Conservation (phyloP, 2,888 invertebrate species). For the Tenthredo notha region DNA sequence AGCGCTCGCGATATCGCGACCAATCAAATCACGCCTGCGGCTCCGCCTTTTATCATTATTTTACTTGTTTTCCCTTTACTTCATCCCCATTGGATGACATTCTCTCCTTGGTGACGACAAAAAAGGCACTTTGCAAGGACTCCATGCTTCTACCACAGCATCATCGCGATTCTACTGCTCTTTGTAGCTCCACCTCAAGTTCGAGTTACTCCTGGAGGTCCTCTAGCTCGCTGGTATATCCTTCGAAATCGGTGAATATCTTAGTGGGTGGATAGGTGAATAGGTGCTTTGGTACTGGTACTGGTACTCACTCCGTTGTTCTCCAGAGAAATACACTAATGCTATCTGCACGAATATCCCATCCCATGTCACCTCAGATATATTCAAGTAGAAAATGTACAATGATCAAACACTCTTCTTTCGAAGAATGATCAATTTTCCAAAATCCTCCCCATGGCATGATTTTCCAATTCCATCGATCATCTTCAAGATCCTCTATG, state of each 20-base stretch:
- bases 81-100: constrained; percentile 78
- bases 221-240: background rate
- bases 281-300: background rate
- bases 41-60: constrained; percentile 79
- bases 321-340: constrained; percentile 30
- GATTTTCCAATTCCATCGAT: no score
- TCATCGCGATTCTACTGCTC: constrained; percentile 30
- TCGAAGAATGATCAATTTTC: no score
- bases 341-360: constrained; percentile 11
- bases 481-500: no score
- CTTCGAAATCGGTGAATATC: constrained; percentile 6
- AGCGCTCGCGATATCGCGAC: constrained; percentile 78
- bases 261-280: background rate
- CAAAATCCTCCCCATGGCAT: no score
- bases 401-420: background rate
- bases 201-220: constrained; percentile 23
- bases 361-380: background rate
- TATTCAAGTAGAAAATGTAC: background rate
- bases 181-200: constrained; percentile 41
- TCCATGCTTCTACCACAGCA: constrained; percentile 65
- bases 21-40: constrained; percentile 77
- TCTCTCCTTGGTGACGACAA: constrained; percentile 68
- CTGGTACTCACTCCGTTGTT: background rate
- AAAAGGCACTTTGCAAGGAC: constrained; percentile 65
- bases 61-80: constrained; percentile 78